phyloP scores from a whole-genome alignment of 1,140 invertebrate species.

The Alviniconcha marisindica region DNA sequence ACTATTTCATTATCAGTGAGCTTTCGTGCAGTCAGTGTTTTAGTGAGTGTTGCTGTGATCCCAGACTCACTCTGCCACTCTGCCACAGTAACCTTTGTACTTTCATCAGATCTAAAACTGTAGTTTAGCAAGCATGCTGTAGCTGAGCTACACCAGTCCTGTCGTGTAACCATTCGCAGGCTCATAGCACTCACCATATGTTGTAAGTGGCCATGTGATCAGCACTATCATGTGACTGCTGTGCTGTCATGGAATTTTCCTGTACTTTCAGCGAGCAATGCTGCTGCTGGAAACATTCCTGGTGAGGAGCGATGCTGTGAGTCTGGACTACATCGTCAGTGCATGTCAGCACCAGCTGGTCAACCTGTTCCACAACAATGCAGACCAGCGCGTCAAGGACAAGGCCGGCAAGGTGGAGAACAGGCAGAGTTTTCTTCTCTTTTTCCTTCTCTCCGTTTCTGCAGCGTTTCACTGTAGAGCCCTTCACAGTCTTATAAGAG shows the following conservation, averaged over 20 bases:
- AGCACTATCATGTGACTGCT: slow-evolving; percentile 20
- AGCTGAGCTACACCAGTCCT: too few relatives aligned
- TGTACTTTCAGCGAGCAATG: slow-evolving; percentile 52
- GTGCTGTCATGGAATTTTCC: not conserved
- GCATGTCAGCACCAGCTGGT: slow-evolving; percentile 50
- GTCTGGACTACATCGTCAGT: slow-evolving; percentile 48
- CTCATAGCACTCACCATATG: too few relatives aligned
- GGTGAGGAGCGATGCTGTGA: slow-evolving; percentile 49
- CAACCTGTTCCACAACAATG: slow-evolving; percentile 19
- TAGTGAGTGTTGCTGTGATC: too few relatives aligned
- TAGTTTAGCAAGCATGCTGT: too few relatives aligned
- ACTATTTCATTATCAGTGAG: too few relatives aligned
- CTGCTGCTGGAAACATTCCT: slow-evolving; percentile 54
- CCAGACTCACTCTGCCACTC: too few relatives aligned
- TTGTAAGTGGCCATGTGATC: too few relatives aligned
- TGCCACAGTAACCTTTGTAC: too few relatives aligned
- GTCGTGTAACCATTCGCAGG: too few relatives aligned
- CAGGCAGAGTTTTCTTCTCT: too few relatives aligned
- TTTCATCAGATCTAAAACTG: too few relatives aligned
- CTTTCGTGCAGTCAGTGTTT: too few relatives aligned
- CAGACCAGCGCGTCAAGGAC: slow-evolving; percentile 3
- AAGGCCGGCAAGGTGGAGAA: slow-evolving; percentile 24
- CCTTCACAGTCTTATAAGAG: not conserved
- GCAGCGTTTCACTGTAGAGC: not conserved
- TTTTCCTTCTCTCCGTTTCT: not conserved